phyloP scores from a whole-genome alignment of 2,113 vertebrate genomes.

The Nyctereutes procyonoides region DNA sequence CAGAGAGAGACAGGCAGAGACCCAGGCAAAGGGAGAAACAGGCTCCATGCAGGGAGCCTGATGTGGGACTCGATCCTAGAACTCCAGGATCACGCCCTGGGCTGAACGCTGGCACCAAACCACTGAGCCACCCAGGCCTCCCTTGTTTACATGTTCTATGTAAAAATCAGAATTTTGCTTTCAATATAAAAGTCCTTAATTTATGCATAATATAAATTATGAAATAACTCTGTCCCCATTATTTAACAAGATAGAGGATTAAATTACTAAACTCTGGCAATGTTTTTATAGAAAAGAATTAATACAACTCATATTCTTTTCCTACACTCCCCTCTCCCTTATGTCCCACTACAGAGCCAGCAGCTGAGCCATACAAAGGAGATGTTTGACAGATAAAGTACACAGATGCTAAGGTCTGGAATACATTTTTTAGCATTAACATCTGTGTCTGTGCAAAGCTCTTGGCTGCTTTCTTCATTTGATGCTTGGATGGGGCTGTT shows the following conservation, averaged over 20 bases:
- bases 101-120: no score
- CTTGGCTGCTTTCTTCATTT: slow-evolving; percentile 81
- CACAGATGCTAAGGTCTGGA: slow-evolving; percentile 77
- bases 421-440: slow-evolving; percentile 87
- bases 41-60: no score
- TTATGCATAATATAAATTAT: neutral
- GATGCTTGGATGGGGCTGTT: slow-evolving; percentile 69
- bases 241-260: neutral
- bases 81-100: no score
- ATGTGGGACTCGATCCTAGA: no score
- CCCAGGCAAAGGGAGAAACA: no score
- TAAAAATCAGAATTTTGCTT: neutral
- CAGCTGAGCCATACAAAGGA: slow-evolving; percentile 74
- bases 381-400: slow-evolving; percentile 79
- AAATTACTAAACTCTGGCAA: neutral
- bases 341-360: slow-evolving; percentile 59
- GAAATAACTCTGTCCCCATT: neutral
- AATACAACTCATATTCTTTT: slow-evolving; percentile 43
- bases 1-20: no score
- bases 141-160: neutral
- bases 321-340: neutral
- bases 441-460: slow-evolving; percentile 85
- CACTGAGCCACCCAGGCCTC: no score
- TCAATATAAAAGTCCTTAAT: neutral
- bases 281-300: neutral